Evolutionary conservation across 2,888 invertebrate species (phyloP), one percentile per base, ranked within the genome.

Genomic region (Coenonympha glycerion): DNA sequence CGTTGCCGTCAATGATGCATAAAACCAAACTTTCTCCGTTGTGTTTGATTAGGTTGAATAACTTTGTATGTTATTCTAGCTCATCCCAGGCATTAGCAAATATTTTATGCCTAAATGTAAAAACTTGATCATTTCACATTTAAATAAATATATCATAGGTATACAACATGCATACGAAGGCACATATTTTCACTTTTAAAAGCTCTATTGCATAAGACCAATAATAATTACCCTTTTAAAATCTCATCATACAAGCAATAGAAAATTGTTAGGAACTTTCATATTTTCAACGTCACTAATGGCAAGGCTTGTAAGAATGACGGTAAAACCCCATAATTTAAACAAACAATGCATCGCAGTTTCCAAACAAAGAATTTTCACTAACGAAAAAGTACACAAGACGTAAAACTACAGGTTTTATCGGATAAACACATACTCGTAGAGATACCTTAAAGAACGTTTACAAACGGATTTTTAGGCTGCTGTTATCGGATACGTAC

Each of bases 251-350:
- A 4, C 3, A 2, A 24, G 6, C 24, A 24, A 24, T 24, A n/a
- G 24, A 24, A 24, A 24, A 24, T n/a, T n/a, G n/a, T n/a, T 8
- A 24, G 6, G 24, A 24, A 24, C 24, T 24, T 24, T 24, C 24
- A 24, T 24, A 9, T 24, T 24, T 6, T 2, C 24, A 24, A 24
- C 6, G 2, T 3, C 13, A n/a, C 21, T 16, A 11, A 34, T 26
- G 34, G 28, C 33, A 22, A 41, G 21, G 11, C 11, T 30, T 30
- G 30, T 13, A 26, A 26, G 31, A 45, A 21, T 44, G 22, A 36
- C 13, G 11, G 19, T 6, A 34, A 34, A 21, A 34, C 21, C 11
- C 16, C 28, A 41, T 28, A 34, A 40, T 51, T 41, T 21, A 44
- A 28, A 11, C 9, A 13, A 33, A 21, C 19, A 28, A 46, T 24